These are phyloP conservation scores for Alauda arvensis DNA, from an alignment of 2,797 vertebrate species.

Conservation along the genomic window DNA sequence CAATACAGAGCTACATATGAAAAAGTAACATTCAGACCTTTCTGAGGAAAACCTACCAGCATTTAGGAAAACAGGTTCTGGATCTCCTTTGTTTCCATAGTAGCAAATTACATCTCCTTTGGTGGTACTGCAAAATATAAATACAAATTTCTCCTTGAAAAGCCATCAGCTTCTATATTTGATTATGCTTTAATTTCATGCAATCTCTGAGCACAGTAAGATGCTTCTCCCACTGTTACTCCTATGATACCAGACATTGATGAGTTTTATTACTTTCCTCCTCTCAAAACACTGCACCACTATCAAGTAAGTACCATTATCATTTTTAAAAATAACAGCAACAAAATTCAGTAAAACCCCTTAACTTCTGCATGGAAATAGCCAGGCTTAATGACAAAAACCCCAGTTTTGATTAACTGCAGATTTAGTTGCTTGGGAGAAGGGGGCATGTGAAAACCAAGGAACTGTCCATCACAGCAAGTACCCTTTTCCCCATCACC, in stretches of 20 bases:
- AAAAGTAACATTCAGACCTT: not conserved
- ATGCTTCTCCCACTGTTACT: not conserved
- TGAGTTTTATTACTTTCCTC: not conserved
- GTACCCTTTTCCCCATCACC: not conserved
- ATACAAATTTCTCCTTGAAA: constrained; percentile 47
- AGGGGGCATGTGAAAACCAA: not conserved
- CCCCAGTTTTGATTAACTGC: not conserved
- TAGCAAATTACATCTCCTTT: constrained; percentile 93
- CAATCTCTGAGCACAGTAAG: constrained; percentile 21
- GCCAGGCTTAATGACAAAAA: not conserved
- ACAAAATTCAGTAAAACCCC: not conserved
- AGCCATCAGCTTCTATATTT: constrained; percentile 21
- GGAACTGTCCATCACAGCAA: not conserved
- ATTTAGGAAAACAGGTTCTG: constrained; percentile 84
- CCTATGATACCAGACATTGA: not conserved
- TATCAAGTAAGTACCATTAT: not conserved
- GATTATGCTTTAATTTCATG: constrained; percentile 34
- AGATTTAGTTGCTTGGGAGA: not conserved
- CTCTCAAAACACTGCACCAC: not conserved
- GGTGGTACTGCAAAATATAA: constrained; percentile 76
- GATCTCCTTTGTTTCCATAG: constrained; percentile 94
- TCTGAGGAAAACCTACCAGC: constrained; percentile 79
- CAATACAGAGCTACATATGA: not conserved
- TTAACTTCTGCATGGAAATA: not conserved
- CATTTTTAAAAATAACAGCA: not conserved